phyloP scores from a whole-genome alignment of 2,888 invertebrate genomes.

The Scrobipalpa costella region DNA sequence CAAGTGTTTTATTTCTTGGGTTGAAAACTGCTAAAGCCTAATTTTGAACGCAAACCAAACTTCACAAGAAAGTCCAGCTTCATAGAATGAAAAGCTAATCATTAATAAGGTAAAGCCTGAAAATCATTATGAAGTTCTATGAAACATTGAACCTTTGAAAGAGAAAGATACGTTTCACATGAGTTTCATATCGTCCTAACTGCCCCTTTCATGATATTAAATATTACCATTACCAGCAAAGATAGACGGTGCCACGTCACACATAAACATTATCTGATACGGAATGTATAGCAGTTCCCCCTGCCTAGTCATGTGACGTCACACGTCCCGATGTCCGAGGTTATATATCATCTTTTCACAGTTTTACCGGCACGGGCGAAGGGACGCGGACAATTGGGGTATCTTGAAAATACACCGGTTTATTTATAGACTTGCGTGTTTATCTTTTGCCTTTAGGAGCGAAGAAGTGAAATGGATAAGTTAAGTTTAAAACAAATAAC shows the following conservation, averaged over 20 bases:
- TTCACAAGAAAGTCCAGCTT: too few species aligned
- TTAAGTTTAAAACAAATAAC: too few species aligned
- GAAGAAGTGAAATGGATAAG: not conserved
- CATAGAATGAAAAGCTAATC: too few species aligned
- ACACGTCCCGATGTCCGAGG: constrained; percentile 29
- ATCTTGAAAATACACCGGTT: constrained; percentile 28
- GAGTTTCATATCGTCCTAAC: not conserved
- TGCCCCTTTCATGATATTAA: not conserved
- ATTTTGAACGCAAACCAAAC: too few species aligned
- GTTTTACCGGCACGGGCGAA: constrained; percentile 34
- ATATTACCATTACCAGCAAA: not conserved
- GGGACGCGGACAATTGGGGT: constrained; percentile 33
- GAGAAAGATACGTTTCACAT: not conserved
- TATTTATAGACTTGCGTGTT: not conserved
- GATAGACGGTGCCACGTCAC: not conserved
- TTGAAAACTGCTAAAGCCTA: too few species aligned
- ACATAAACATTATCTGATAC: not conserved
- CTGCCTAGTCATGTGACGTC: constrained; percentile 20
- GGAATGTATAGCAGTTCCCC: not conserved
- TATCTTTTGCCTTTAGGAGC: not conserved
- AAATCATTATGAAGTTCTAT: too few species aligned
- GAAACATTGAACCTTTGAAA: too few species aligned
- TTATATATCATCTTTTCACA: constrained; percentile 39
- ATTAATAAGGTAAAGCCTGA: too few species aligned
- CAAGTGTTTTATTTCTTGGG: too few species aligned